Percentiles rank a stretch among this genome's conserved stretches.
Conservation (phyloP, 1,140 invertebrate genomes). For the Drosophila sproati region DNA sequence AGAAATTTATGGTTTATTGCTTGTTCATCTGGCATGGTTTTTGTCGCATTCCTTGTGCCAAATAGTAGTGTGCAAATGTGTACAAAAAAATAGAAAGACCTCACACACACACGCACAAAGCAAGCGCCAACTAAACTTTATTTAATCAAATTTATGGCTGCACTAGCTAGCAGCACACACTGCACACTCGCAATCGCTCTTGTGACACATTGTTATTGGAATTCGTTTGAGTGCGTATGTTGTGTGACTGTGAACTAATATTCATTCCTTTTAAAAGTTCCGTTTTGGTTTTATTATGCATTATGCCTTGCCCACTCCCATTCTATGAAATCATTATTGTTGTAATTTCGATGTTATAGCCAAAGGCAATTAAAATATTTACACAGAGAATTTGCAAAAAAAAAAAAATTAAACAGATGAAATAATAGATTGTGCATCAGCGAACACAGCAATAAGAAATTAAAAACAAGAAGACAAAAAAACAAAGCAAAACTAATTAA, state of each 20-base stretch:
- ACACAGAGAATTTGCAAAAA: constrained; percentile 58
- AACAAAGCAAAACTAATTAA: constrained; percentile 59
- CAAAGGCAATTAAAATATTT: constrained; percentile 78
- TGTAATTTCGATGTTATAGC: constrained; percentile 48
- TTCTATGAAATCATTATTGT: constrained; percentile 29
- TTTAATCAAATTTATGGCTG: constrained; percentile 81
- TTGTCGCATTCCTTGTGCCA: constrained; percentile 75
- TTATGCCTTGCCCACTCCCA: constrained; percentile 9
- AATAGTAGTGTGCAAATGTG: constrained; percentile 37
- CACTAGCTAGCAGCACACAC: constrained; percentile 14
- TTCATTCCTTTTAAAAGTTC: constrained; percentile 48
- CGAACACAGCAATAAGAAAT: constrained; percentile 38
- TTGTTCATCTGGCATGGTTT: constrained; percentile 80
- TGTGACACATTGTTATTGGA: constrained; percentile 74
- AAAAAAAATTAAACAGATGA: background rate
- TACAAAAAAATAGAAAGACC: constrained; percentile 28
- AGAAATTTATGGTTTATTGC: constrained; percentile 83
- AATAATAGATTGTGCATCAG: constrained; percentile 31
- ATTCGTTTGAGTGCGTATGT: constrained; percentile 33
- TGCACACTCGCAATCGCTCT: constrained; percentile 22
- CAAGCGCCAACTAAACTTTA: constrained; percentile 72
- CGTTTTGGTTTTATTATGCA: constrained; percentile 57
- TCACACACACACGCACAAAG: no score
- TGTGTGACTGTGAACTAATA: constrained; percentile 44
- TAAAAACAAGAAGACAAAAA: constrained; percentile 10